Conservation (phyloP, 2,797 vertebrate species). For the Catamblyrhynchus diadema region DNA sequence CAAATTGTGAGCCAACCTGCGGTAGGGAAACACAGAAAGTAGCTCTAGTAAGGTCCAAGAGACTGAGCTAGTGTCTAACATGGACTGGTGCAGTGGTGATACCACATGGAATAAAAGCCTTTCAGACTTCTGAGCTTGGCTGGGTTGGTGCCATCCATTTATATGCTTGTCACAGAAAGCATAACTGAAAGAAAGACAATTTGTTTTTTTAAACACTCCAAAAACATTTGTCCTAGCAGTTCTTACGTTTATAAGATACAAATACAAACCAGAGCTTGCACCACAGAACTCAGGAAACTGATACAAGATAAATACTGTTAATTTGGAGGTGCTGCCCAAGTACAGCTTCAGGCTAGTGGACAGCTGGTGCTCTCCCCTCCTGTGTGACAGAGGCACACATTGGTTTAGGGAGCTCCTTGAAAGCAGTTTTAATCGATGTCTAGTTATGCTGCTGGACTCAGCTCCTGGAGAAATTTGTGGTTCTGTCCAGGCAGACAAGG, state of each 20-base stretch:
- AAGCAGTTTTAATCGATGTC: not conserved
- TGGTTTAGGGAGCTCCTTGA: not conserved
- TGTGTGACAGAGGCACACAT: not conserved
- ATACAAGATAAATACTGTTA: not conserved
- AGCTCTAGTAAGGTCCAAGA: not conserved
- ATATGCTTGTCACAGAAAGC: not conserved
- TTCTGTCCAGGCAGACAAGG: not conserved
- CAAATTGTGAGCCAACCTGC: not conserved
- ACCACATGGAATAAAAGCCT: not conserved
- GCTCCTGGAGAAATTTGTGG: not conserved
- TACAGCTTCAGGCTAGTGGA: not conserved
- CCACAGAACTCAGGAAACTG: not conserved
- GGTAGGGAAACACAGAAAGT: not conserved
- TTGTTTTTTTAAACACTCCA: not conserved
- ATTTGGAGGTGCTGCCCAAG: not conserved
- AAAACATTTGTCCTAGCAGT: not conserved
- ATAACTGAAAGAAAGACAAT: not conserved
- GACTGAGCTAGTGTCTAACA: not conserved
- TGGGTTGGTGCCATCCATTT: not conserved
- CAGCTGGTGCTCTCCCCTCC: not conserved
- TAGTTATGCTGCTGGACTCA: not conserved
- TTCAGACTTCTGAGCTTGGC: not conserved
- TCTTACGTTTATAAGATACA: not conserved
- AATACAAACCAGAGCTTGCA: not conserved
- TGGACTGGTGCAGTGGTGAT: not conserved